phyloP scores from a whole-genome alignment of 2,888 invertebrate genomes.

The Agrochola lychnidis region DNA sequence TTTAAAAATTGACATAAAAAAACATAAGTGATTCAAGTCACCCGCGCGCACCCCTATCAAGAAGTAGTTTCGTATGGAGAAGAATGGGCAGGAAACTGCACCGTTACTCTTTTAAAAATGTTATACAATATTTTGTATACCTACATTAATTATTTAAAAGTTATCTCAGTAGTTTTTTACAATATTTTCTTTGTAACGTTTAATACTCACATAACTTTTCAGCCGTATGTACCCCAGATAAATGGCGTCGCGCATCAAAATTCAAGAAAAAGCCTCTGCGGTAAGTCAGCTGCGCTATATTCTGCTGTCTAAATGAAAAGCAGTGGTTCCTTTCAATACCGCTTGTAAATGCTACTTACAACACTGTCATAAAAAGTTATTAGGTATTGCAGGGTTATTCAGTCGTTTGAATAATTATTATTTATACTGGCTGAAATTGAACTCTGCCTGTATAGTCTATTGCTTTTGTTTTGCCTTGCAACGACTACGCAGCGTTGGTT shows the following conservation, averaged over 20 bases:
- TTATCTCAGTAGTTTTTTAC: too few relatives aligned
- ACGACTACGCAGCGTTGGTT: neutral
- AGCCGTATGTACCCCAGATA: conserved; percentile 36
- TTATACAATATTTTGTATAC: too few relatives aligned
- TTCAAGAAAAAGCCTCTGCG: conserved; percentile 52
- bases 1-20: too few relatives aligned
- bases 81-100: too few relatives aligned
- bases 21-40: too few relatives aligned
- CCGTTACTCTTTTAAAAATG: too few relatives aligned
- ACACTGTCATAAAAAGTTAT: conserved; percentile 8
- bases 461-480: neutral
- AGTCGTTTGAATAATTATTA: neutral
- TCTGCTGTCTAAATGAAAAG: conserved; percentile 45
- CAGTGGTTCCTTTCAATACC: conserved; percentile 3
- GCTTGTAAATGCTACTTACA: conserved; percentile 48
- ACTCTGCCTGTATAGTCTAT: neutral
- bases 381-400: neutral
- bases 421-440: too few relatives aligned
- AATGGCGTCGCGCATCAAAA: conserved; percentile 47
- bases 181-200: too few relatives aligned
- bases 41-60: too few relatives aligned
- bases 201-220: neutral
- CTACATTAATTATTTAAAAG: too few relatives aligned
- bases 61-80: too few relatives aligned
- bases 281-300: conserved; percentile 29